These are phyloP conservation scores for Siniperca obscura DNA, from an alignment of 2,797 vertebrate genomes.

Conservation along the genomic window DNA sequence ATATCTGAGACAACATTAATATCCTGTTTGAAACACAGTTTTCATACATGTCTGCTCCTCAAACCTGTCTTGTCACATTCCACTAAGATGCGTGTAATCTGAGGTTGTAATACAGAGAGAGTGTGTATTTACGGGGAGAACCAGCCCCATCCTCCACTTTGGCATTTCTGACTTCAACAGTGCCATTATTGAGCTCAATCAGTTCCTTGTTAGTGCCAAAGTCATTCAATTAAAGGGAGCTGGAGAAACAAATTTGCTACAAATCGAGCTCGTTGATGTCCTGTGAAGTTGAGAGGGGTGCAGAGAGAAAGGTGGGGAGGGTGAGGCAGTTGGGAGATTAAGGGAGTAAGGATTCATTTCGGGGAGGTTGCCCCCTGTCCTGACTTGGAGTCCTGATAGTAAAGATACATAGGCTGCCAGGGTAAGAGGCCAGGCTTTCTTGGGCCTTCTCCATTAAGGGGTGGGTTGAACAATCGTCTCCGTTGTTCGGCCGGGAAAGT, in stretches of 20 bases:
- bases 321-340: slow-evolving; percentile 44
- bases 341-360: slow-evolving; percentile 79
- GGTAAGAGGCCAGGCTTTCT: slow-evolving; percentile 87
- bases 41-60: slow-evolving; percentile 3
- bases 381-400: slow-evolving; percentile 83
- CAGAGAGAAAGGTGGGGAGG: slow-evolving; percentile 31
- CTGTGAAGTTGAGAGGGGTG: slow-evolving; percentile 65
- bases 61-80: neutral
- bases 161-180: slow-evolving; percentile 50
- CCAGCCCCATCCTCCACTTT: slow-evolving; percentile 11
- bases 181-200: slow-evolving; percentile 74
- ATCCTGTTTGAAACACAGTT: slow-evolving; percentile 1
- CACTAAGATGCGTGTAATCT: neutral
- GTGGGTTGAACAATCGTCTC: slow-evolving; percentile 86
- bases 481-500: slow-evolving; percentile 88
- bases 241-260: slow-evolving; percentile 88
- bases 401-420: slow-evolving; percentile 85
- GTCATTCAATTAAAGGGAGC: slow-evolving; percentile 81
- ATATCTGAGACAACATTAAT: slow-evolving; percentile 13
- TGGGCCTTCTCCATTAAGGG: slow-evolving; percentile 85
- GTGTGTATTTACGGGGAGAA: slow-evolving; percentile 4
- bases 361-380: slow-evolving; percentile 69
- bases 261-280: slow-evolving; percentile 89
- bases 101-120: neutral
- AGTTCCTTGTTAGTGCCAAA: slow-evolving; percentile 79